Evolutionary conservation across 2,888 invertebrate species (phyloP), one percentile per base, ranked within the genome.

Genomic region (Liopterus haemorrhoidalis): DNA sequence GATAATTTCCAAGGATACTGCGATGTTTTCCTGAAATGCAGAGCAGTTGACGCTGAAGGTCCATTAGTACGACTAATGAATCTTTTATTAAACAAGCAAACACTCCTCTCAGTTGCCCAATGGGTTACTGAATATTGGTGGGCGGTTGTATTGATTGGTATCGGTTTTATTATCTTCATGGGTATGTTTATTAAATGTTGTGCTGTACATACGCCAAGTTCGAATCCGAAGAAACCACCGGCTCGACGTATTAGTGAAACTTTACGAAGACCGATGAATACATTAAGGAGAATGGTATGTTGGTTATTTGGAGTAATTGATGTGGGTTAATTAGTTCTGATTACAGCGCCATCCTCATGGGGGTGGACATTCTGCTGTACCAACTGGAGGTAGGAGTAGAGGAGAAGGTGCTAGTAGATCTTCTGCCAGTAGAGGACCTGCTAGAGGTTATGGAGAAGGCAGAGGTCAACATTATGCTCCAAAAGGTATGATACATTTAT

Each of bases 1-100:
- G 95, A 99, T 70, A 95, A 99, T 70, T 99, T 94, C 74, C 90
- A 91, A 81, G 97, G 99, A 40, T 99, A 99, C 71, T 99, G 99
- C 73, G 99, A 99, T 74, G 97, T 99, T 53, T 99, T 99, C 74
- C 82, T 93, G 41, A 96, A 95, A 69, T 99, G 99, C 67, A 84
- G 99, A 54, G 92, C 93, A 1, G 96, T 99, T 15, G 97, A 99
- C 71, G 96, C 97, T 0, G 97, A 99, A 61, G 99, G 99, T 4
- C 99, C 99, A 2, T 73, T 99, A 51, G 94, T 93, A 15, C 80
- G 96, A 40, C 78, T 99, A 46, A 97, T 97, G 76, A 97, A 96
- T 71, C 76, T 96, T 36, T 78, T 97, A 15, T 83, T 97, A 57
- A 93, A 93, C 69, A 83, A 84, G 54, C 84, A 93, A 57, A 95